Percentiles rank a stretch among this genome's conserved stretches.
Evolutionary conservation across 2,888 invertebrate genomes (phyloP).

Genomic region (Galeopsomyia nigrocyanea): DNA sequence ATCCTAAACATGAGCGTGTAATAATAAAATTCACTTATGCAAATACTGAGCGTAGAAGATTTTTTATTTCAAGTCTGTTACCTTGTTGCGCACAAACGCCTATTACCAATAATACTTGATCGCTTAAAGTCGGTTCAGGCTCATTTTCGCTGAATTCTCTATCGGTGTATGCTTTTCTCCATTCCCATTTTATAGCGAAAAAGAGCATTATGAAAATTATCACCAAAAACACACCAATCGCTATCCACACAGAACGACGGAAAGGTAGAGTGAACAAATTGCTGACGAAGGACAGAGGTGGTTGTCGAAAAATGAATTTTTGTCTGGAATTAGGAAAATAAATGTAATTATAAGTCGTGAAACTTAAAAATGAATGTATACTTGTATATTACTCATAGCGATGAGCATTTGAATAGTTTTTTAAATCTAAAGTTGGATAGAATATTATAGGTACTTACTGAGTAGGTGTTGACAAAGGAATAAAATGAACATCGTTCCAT

Average conservation of each 20-base stretch:
- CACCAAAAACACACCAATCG: constrained; percentile 59
- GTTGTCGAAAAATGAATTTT: constrained; percentile 80
- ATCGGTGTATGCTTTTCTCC: constrained; percentile 1
- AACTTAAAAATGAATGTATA: no score
- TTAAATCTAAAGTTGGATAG: neutral
- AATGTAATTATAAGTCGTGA: no score
- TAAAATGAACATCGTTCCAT: constrained; percentile 75
- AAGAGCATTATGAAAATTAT: constrained; percentile 31
- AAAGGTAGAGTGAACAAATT: constrained; percentile 81
- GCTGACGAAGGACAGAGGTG: constrained; percentile 79
- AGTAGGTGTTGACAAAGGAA: constrained; percentile 78
- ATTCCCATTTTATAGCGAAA: constrained; percentile 37
- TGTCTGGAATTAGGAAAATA: constrained; percentile 58
- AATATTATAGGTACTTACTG: constrained; percentile 62
- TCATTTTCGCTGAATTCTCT: neutral
- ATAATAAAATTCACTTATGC: no score
- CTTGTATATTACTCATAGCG: no score
- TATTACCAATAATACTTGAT: constrained; percentile 72
- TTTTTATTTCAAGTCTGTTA: constrained; percentile 43
- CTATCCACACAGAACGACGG: constrained; percentile 75
- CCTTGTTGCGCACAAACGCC: constrained; percentile 79
- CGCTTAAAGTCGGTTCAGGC: constrained; percentile 66
- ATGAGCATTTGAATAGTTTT: no score
- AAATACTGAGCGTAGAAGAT: no score
- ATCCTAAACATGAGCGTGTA: no score